A percentile compares a stretch with the other conserved stretches of the same genome.
phyloP scores from a whole-genome alignment of 2,797 vertebrate genomes.

The Microctenopoma steveboyesi region DNA sequence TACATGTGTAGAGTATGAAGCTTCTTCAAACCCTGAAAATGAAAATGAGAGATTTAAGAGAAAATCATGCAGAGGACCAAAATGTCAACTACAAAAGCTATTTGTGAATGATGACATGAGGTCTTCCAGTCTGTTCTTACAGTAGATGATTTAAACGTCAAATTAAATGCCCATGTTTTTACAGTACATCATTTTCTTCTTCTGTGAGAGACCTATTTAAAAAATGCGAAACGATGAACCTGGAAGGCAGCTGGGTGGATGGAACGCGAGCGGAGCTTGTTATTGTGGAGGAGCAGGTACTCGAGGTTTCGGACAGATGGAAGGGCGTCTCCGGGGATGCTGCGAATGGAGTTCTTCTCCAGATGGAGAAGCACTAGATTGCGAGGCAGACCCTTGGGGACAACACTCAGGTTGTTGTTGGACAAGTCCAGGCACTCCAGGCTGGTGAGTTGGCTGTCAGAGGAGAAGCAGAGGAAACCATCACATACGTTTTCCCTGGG shows the following conservation, averaged over 20 bases:
- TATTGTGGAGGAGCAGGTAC: slow-evolving; percentile 97
- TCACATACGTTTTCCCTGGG: slow-evolving; percentile 1
- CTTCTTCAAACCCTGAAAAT: slow-evolving; percentile 88
- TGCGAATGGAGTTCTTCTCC: slow-evolving; percentile 93
- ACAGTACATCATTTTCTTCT: neutral
- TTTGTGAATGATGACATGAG: neutral
- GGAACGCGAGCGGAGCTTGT: slow-evolving; percentile 89
- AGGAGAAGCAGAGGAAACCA: slow-evolving; percentile 17
- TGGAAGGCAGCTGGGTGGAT: slow-evolving; percentile 91
- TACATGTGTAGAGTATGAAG: slow-evolving; percentile 97
- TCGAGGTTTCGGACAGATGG: slow-evolving; percentile 91
- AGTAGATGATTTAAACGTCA: neutral
- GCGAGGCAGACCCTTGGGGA: slow-evolving; percentile 92
- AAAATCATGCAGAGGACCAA: neutral
- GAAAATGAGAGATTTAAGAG: neutral
- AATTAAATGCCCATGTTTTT: neutral
- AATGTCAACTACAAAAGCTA: neutral
- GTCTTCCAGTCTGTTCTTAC: neutral
- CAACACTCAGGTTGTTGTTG: slow-evolving; percentile 93
- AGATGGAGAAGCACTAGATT: slow-evolving; percentile 93
- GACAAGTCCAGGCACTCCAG: slow-evolving; percentile 97
- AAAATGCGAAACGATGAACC: slow-evolving; percentile 36
- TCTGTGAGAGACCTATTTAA: neutral
- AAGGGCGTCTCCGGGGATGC: slow-evolving; percentile 88
- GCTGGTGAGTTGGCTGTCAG: slow-evolving; percentile 86